Evolutionary conservation across 1,140 invertebrate genomes (phyloP), one percentile per base, ranked within the genome.

Genomic region (Calliopsis andreniformis): DNA sequence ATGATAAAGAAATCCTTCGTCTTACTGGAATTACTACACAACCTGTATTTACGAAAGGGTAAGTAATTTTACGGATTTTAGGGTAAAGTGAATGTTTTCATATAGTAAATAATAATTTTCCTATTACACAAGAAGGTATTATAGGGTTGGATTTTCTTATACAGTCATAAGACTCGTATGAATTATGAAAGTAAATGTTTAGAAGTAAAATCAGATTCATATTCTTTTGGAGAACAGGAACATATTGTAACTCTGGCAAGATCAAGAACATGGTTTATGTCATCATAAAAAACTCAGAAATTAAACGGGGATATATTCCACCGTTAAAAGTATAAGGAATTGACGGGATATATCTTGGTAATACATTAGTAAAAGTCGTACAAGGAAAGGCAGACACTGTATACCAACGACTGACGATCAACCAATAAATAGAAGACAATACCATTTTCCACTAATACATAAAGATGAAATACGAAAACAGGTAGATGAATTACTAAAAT

Each of bases 111-210:
- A 45, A 45, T 16, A 16, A 45, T 45, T 45, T 45, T 45, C 43
- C 43, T 16, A 45, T 45, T 7, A 16, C 8, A 45, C 43, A 45
- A 12, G 43, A 45, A 45, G 43, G 43, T 7, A 45, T 45, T 45
- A 45, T 45, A 2, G 43, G 43, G 12, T 45, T 12, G 2, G 43
- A 45, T 45, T 45, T 45, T 45, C 43, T 45, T 45, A 45, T 45
- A 12, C 8, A 45, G 14, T n/a, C 43, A 45, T 12, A 45, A 45
- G 14, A 12, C 43, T 16, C 43, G 12, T 16, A 45, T 45, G 12
- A 45, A 45, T 45, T 45, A 45, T 16, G 43, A 45, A 45, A 16
- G 14, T 4, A 16, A 45, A 90, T 53, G 94, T 92, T 80, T 66
- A 16, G 8, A 45, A 45, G 4, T 4, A 2, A 45, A 45, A 2